These are phyloP conservation scores for Triplophysa yarkandensis DNA, from an alignment of 2,797 vertebrate species.

Conservation along the genomic window DNA sequence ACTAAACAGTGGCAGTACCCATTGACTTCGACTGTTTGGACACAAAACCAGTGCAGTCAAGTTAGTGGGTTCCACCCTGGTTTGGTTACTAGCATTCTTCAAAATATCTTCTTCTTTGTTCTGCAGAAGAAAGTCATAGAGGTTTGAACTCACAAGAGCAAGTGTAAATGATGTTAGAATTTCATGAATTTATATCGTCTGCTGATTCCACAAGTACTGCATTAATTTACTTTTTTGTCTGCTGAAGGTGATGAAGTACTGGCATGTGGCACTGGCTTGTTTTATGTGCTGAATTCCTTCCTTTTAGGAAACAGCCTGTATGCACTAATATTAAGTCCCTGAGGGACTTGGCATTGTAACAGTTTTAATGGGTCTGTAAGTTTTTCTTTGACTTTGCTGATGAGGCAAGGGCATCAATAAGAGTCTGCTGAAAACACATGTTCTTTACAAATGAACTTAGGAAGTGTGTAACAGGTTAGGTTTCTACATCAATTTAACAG, in stretches of 20 bases:
- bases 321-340: constrained; percentile 49
- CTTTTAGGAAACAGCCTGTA: constrained; percentile 70
- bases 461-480: not conserved
- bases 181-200: not conserved
- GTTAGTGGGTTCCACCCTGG: no score
- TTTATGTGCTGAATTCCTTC: constrained; percentile 76
- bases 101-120: no score
- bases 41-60: no score
- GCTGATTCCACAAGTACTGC: constrained; percentile 31
- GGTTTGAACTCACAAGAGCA: no score
- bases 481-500: constrained; percentile 5
- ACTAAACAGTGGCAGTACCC: no score
- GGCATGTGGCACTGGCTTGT: constrained; percentile 60
- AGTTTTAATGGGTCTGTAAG: constrained; percentile 65
- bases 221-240: constrained; percentile 56
- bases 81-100: no score
- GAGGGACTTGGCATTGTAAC: constrained; percentile 63
- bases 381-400: constrained; percentile 50
- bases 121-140: no score
- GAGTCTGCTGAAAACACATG: constrained; percentile 35
- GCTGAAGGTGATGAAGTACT: constrained; percentile 58
- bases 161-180: no score
- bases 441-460: not conserved
- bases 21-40: no score
- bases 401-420: constrained; percentile 60